Conservation (phyloP, 2,113 vertebrate species). For the Sula dactylatra region DNA sequence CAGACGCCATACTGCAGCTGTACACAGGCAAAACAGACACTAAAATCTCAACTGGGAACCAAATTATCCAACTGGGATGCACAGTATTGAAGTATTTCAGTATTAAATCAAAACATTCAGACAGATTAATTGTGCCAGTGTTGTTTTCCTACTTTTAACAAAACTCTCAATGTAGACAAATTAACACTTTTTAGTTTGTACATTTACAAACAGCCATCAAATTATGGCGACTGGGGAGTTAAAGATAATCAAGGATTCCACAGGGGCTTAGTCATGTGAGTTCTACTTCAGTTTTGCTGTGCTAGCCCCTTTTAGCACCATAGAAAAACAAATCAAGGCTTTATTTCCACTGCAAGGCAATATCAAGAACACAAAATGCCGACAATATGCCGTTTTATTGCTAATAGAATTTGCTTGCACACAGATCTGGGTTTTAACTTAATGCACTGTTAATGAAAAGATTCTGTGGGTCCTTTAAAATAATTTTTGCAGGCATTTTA, state of each 20-base stretch:
- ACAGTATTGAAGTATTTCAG: not conserved
- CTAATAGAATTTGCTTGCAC: not conserved
- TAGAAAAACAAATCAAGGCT: conserved; percentile 34
- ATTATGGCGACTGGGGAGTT: not conserved
- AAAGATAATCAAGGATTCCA: not conserved
- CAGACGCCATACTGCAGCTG: not conserved
- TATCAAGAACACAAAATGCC: not conserved
- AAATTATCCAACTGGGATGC: conserved; percentile 17
- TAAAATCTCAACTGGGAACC: conserved; percentile 15
- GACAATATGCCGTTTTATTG: not conserved
- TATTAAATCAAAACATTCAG: not conserved
- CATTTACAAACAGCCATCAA: not conserved
- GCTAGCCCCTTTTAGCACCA: not conserved
- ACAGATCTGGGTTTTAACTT: conserved; percentile 10
- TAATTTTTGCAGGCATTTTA: not conserved
- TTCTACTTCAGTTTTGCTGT: not conserved
- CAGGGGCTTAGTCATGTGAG: not conserved
- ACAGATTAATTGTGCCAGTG: not conserved
- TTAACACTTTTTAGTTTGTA: not conserved
- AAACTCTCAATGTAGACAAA: not conserved
- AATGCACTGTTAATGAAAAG: not conserved
- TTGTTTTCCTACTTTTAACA: not conserved
- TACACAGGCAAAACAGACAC: not conserved
- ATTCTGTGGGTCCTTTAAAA: not conserved
- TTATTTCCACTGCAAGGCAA: conserved; percentile 38